phyloP scores from a whole-genome alignment of 2,113 vertebrate species.

The Tychaedon coryphoeus region DNA sequence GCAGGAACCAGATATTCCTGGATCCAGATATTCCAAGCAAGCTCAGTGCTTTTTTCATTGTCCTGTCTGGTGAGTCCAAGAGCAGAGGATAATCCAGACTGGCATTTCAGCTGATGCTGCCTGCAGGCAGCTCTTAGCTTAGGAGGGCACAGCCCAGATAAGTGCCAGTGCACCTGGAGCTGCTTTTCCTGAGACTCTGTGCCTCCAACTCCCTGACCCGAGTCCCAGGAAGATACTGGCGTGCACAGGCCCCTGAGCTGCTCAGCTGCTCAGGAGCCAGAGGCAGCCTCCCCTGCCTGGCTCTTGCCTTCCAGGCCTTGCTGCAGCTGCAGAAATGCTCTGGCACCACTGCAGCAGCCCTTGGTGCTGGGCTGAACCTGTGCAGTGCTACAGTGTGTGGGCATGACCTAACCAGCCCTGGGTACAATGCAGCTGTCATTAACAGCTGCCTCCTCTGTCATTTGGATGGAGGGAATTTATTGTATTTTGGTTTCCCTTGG shows the following conservation, averaged over 20 bases:
- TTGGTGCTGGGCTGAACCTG: not conserved
- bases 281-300: not conserved
- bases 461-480: not conserved
- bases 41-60: not conserved
- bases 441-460: not conserved
- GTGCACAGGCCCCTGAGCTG: not conserved
- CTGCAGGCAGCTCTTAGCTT: not conserved
- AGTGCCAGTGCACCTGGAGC: not conserved
- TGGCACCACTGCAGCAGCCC: not conserved
- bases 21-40: not conserved
- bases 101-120: not conserved
- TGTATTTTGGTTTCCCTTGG: not conserved
- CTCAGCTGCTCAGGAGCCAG: not conserved
- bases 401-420: not conserved
- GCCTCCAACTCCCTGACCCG: not conserved
- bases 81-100: not conserved
- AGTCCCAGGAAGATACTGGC: too few relatives aligned
- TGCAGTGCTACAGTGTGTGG: not conserved
- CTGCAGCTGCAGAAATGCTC: not conserved
- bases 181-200: not conserved
- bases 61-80: not conserved
- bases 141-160: not conserved
- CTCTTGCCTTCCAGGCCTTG: not conserved
- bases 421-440: not conserved
- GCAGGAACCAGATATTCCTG: not conserved